A percentile compares a stretch with the other conserved stretches of the same genome.
Evolutionary conservation across 2,113 vertebrate genomes (phyloP).

Genomic region (Salvelinus sp.): DNA sequence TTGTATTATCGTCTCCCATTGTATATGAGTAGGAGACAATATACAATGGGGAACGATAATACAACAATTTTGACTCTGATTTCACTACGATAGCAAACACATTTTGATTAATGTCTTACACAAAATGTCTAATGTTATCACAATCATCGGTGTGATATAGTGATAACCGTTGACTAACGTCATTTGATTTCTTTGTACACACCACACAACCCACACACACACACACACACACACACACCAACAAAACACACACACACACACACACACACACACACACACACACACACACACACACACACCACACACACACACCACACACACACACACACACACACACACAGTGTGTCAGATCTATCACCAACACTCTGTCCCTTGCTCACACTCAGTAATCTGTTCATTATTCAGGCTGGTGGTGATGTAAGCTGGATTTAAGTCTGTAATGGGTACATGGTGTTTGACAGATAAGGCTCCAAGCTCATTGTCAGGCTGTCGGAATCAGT

Average conservation of each 20-base stretch:
- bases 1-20: not conserved
- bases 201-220: too few relatives aligned
- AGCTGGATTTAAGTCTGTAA: slow-evolving; percentile 51
- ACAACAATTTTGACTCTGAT: not conserved
- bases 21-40: too few relatives aligned
- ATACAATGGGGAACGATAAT: not conserved
- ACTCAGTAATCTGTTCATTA: slow-evolving; percentile 33
- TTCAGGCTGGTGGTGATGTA: slow-evolving; percentile 51
- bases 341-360: not conserved
- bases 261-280: too few relatives aligned
- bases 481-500: not conserved
- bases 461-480: slow-evolving; percentile 42
- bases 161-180: not conserved
- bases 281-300: too few relatives aligned
- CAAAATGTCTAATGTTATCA: not conserved
- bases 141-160: not conserved
- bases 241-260: too few relatives aligned
- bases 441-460: slow-evolving; percentile 47
- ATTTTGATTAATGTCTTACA: not conserved
- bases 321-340: too few relatives aligned
- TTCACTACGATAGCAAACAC: not conserved
- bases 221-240: too few relatives aligned
- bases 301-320: too few relatives aligned
- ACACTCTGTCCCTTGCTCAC: not conserved
- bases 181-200: not conserved